A percentile compares a stretch with the other conserved stretches of the same genome.
phyloP scores from a whole-genome alignment of 1,140 invertebrate species.

The Diuraphis noxia region DNA sequence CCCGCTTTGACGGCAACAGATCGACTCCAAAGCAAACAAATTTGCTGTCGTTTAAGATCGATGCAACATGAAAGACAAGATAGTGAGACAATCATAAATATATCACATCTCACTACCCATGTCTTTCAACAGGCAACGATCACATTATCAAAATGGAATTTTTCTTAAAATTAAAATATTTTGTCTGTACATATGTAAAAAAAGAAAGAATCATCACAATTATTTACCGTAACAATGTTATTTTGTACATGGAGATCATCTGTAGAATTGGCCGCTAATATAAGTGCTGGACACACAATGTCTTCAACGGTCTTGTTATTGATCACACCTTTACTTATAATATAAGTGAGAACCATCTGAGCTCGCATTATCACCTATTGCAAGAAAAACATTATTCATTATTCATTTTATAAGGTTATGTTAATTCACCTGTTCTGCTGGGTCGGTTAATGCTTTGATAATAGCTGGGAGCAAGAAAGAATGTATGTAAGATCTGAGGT shows the following conservation, averaged over 20 bases:
- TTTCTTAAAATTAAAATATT: background rate
- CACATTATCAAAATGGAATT: background rate
- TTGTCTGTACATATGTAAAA: background rate
- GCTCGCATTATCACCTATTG: slow-evolving; percentile 40
- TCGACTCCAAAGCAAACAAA: slow-evolving; percentile 58
- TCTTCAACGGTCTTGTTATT: slow-evolving; percentile 16
- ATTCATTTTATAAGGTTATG: background rate
- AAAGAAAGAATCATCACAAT: slow-evolving; percentile 13
- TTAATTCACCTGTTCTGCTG: slow-evolving; percentile 34
- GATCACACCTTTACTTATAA: slow-evolving; percentile 50
- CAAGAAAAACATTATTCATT: background rate
- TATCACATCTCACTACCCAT: slow-evolving; percentile 90
- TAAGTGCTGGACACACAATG: slow-evolving; percentile 49
- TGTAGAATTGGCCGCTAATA: slow-evolving; percentile 34
- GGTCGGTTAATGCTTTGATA: slow-evolving; percentile 23
- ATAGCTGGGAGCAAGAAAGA: slow-evolving; percentile 40
- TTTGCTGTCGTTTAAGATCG: slow-evolving; percentile 27
- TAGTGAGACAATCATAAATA: slow-evolving; percentile 76
- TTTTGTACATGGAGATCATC: slow-evolving; percentile 53
- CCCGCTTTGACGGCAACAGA: slow-evolving; percentile 74
- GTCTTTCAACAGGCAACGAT: slow-evolving; percentile 74
- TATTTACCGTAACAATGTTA: slow-evolving; percentile 50
- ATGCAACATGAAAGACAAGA: slow-evolving; percentile 84
- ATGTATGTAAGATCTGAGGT: slow-evolving; percentile 20
- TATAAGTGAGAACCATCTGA: slow-evolving; percentile 44